These are phyloP conservation scores for Pollachius pollachius DNA, from an alignment of 2,113 vertebrate species.

Conservation along the genomic window DNA sequence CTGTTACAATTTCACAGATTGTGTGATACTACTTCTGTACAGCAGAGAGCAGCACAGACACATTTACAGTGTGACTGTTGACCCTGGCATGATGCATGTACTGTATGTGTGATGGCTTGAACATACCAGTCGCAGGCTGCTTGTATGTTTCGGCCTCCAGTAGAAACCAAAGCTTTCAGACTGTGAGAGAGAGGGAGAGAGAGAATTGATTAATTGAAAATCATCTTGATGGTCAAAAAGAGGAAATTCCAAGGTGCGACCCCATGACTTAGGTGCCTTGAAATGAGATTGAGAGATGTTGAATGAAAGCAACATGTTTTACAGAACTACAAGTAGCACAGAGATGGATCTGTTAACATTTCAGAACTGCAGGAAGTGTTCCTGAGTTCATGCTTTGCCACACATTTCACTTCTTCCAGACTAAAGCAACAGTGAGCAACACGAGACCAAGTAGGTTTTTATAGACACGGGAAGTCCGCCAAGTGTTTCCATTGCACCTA, in stretches of 20 bases:
- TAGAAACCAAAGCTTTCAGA: constrained; percentile 92
- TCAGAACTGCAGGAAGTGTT: neutral
- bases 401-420: neutral
- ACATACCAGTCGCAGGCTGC: constrained; percentile 97
- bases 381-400: neutral
- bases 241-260: too few relatives aligned
- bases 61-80: constrained; percentile 8
- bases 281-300: neutral
- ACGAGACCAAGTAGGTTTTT: too few relatives aligned
- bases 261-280: too few relatives aligned
- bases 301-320: neutral
- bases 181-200: constrained; percentile 55
- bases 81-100: neutral
- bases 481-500: too few relatives aligned
- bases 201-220: too few relatives aligned
- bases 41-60: constrained; percentile 36
- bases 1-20: too few relatives aligned
- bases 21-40: neutral
- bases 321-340: too few relatives aligned
- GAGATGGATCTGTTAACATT: too few relatives aligned
- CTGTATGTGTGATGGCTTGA: constrained; percentile 35
- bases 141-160: constrained; percentile 91
- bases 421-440: neutral
- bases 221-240: too few relatives aligned
- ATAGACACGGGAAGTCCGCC: too few relatives aligned